phyloP scores from a whole-genome alignment of 92 coral and sea anemone species.

The Umimayanthus chanpuru region DNA sequence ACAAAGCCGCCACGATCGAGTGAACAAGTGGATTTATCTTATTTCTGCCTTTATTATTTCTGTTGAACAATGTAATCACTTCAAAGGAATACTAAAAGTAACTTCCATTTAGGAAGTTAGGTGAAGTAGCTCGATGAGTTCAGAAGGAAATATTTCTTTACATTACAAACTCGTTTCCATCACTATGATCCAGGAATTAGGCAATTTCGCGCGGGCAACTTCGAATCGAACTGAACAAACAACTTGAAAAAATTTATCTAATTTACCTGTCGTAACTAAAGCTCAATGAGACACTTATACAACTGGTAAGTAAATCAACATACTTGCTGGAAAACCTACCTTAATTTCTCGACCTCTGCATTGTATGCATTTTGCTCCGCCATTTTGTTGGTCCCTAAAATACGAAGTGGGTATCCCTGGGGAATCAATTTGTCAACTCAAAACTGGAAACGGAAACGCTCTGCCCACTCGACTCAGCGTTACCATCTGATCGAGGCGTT shows the following conservation, averaged over 20 bases:
- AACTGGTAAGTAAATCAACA: not conserved
- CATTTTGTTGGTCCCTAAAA: constrained; percentile 56
- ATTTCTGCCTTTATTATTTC: not conserved
- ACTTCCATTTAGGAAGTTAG: not conserved
- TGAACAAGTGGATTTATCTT: not conserved
- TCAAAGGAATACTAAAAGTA: not conserved
- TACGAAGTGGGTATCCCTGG: constrained; percentile 50
- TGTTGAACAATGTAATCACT: not conserved
- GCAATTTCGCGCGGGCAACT: not conserved
- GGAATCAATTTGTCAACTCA: constrained; percentile 34
- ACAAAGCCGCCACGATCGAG: not conserved
- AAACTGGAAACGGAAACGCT: constrained; percentile 15
- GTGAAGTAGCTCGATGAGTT: not conserved
- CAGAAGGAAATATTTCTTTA: not conserved
- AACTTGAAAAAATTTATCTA: not conserved
- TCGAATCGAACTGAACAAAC: not conserved
- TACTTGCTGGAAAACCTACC: constrained; percentile 53
- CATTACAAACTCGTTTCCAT: not conserved
- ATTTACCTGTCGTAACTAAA: not conserved
- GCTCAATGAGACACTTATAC: not conserved
- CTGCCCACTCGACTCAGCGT: not conserved
- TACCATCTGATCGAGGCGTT: too few species aligned
- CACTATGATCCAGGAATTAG: not conserved
- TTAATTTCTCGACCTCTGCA: constrained; percentile 70
- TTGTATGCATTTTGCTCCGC: constrained; percentile 57